A percentile compares a stretch with the other conserved stretches of the same genome.
Conservation (phyloP, 2,113 vertebrate genomes). For the Alligator sinensis region DNA sequence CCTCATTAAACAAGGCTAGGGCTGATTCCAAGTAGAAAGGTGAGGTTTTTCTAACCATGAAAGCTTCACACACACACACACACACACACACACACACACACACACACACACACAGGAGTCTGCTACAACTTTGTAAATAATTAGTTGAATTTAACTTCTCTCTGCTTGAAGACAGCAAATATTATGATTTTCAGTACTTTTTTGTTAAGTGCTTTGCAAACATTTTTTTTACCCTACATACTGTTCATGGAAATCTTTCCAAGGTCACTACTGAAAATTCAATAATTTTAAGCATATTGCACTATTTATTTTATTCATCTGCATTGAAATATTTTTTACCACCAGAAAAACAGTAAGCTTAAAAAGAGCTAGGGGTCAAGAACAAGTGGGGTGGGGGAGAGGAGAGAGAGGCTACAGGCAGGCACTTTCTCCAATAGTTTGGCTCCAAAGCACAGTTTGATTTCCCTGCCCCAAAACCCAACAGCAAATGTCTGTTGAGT, state of each 20-base stretch:
- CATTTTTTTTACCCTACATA: neutral
- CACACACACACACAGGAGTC: neutral
- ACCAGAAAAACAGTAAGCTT: no score
- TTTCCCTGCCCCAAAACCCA: no score
- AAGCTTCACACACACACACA: neutral
- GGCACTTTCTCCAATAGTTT: no score
- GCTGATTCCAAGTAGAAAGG: neutral
- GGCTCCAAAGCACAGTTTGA: no score
- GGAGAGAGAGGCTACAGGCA: no score
- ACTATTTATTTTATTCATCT: neutral
- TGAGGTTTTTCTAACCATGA: neutral
- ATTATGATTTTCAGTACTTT: neutral
- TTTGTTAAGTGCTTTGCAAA: neutral
- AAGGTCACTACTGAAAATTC: neutral
- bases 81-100: neutral
- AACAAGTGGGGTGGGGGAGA: neutral
- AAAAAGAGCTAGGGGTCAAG: neutral
- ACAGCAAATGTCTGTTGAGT: no score
- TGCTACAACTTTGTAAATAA: neutral
- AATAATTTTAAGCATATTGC: neutral
- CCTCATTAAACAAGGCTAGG: neutral
- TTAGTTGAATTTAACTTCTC: neutral
- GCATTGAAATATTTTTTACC: neutral
- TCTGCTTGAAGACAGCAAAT: neutral
- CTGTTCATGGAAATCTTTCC: neutral